Conservation (phyloP, 1,140 invertebrate species). For the Drosophila sturtevanti region DNA sequence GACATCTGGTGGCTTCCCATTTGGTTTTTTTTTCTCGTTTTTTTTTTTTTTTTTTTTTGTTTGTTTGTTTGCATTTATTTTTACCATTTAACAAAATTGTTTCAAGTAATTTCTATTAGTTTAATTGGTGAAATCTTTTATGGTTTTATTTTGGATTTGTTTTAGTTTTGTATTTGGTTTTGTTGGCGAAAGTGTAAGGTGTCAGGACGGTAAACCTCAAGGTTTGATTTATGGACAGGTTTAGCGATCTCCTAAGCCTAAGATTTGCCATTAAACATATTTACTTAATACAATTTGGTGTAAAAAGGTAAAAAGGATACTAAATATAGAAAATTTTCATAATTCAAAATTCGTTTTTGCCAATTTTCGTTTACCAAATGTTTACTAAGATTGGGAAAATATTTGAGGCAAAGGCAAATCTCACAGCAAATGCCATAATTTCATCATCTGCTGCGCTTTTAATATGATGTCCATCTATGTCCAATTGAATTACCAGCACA, state of each 20-base stretch:
- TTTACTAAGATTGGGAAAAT: too few species aligned
- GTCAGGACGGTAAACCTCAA: background rate
- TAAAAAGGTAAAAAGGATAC: too few species aligned
- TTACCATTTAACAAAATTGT: constrained; percentile 62
- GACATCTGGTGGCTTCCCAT: constrained; percentile 40
- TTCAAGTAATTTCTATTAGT: constrained; percentile 75
- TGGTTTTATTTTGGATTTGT: constrained; percentile 28
- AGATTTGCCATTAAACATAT: too few species aligned
- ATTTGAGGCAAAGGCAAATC: too few species aligned
- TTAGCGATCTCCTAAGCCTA: too few species aligned
- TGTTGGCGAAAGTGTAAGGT: background rate
- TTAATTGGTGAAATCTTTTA: constrained; percentile 72
- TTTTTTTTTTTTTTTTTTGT: constrained; percentile 39
- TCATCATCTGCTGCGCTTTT: background rate
- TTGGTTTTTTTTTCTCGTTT: constrained; percentile 44
- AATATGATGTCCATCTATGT: background rate
- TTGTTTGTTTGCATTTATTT: constrained; percentile 10
- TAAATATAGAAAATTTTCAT: too few species aligned
- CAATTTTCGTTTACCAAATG: too few species aligned
- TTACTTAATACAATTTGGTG: too few species aligned
- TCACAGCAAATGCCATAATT: too few species aligned
- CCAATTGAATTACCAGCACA: background rate
- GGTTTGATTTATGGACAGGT: too few species aligned
- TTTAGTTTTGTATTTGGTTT: constrained; percentile 7
- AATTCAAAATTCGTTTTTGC: too few species aligned